Evolutionary conservation across 1,140 invertebrate species (phyloP).

Genomic region (Olivierus martensii): DNA sequence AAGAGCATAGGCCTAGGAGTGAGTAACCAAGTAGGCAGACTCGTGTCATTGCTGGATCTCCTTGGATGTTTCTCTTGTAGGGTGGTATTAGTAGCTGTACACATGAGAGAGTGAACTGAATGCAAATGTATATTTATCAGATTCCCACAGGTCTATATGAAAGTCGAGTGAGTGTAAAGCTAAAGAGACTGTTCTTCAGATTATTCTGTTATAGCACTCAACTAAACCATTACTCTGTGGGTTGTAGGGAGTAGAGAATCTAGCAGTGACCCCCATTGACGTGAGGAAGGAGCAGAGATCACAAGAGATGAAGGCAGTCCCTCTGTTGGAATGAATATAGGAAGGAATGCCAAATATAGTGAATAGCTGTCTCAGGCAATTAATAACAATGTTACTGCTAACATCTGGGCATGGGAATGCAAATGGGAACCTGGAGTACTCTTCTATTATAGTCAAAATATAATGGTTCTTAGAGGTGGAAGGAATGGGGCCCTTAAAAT

Average conservation of each 20-base stretch:
- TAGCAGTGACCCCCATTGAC: constrained; percentile 8
- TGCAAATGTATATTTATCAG: constrained; percentile 1
- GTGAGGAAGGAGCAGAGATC: constrained; percentile 15
- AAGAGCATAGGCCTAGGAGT: not conserved
- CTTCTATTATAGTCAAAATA: constrained; percentile 23
- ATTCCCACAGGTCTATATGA: constrained; percentile 3
- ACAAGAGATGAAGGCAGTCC: constrained; percentile 14
- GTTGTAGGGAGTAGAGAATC: constrained; percentile 13
- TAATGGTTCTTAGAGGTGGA: constrained; percentile 21
- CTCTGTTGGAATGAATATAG: constrained; percentile 1
- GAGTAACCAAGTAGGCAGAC: not conserved
- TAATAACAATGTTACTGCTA: not conserved
- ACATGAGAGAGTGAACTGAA: constrained; percentile 9
- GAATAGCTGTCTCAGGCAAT: not conserved
- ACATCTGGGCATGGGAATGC: not conserved
- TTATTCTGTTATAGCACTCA: constrained; percentile 18
- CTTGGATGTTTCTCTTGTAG: constrained; percentile 9
- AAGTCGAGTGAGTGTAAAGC: no score
- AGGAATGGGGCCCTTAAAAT: constrained; percentile 24
- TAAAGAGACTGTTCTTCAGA: no score
- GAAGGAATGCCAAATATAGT: not conserved
- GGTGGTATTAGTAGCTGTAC: constrained; percentile 11
- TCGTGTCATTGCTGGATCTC: not conserved
- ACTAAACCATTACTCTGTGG: no score
- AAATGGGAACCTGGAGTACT: constrained; percentile 27